These are phyloP conservation scores for Orgyia antiqua DNA, from an alignment of 2,888 invertebrate species.

Conservation along the genomic window DNA sequence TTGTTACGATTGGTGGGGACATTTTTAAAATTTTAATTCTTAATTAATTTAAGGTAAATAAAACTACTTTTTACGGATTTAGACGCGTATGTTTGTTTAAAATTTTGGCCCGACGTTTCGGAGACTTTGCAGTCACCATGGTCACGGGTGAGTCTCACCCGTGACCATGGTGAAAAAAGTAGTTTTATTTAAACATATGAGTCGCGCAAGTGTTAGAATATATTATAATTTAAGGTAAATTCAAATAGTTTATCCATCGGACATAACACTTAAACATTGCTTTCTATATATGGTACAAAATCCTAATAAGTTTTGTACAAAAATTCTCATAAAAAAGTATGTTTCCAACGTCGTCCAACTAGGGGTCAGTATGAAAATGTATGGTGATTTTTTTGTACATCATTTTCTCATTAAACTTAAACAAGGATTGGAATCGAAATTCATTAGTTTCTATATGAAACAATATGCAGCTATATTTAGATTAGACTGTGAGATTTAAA, in stretches of 20 bases:
- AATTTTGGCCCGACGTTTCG: too few relatives aligned
- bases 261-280: constrained; percentile 6
- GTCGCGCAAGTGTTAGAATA: too few relatives aligned
- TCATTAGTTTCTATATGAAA: background rate
- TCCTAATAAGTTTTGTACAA: constrained; percentile 4
- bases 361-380: constrained; percentile 5
- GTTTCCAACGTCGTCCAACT: constrained; percentile 3
- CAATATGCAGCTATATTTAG: constrained; percentile 4
- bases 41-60: too few relatives aligned
- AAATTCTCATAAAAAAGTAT: background rate
- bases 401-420: constrained; percentile 5
- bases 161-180: too few relatives aligned
- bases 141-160: too few relatives aligned
- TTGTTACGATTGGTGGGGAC: too few relatives aligned
- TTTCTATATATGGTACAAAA: constrained; percentile 7
- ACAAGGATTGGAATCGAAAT: constrained; percentile 3
- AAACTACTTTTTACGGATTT: too few relatives aligned
- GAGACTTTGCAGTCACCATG: too few relatives aligned
- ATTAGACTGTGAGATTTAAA: constrained; percentile 3
- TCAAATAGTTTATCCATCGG: constrained; percentile 6
- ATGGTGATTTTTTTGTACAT: constrained; percentile 2
- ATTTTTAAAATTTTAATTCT: too few relatives aligned
- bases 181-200: too few relatives aligned
- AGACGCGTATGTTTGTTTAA: too few relatives aligned
- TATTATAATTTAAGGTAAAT: constrained; percentile 7